These are phyloP conservation scores for Eupithecia centaureata DNA, from an alignment of 2,888 invertebrate genomes.

Conservation along the genomic window DNA sequence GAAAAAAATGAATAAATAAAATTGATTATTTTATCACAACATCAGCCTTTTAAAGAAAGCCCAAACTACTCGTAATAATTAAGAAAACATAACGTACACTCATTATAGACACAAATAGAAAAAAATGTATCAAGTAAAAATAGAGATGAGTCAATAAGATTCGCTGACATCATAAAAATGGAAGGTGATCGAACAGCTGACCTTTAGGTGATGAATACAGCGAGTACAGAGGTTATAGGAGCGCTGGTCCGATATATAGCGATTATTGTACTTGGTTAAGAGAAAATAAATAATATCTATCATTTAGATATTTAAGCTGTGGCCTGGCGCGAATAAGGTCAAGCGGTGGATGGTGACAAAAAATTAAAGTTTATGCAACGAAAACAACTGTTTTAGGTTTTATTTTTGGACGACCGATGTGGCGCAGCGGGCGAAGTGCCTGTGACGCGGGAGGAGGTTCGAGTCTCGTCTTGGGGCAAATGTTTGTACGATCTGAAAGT, in stretches of 20 bases:
- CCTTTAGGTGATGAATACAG: conserved; percentile 76
- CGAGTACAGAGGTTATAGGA: conserved; percentile 64
- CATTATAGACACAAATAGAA: conserved; percentile 13
- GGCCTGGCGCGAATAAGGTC: not conserved
- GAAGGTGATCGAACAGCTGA: conserved; percentile 71
- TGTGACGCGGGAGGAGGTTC: too few species aligned
- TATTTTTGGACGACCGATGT: too few species aligned
- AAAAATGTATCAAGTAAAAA: conserved; percentile 52
- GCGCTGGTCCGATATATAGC: conserved; percentile 53
- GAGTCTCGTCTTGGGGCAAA: too few species aligned
- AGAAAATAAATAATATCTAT: not conserved
- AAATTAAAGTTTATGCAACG: too few species aligned
- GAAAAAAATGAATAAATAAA: too few species aligned
- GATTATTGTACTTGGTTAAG: conserved; percentile 40
- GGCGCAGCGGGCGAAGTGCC: too few species aligned
- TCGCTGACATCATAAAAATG: conserved; percentile 74
- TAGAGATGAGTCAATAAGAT: conserved; percentile 69
- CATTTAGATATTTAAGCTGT: not conserved
- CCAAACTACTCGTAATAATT: not conserved
- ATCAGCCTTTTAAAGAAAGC: not conserved
- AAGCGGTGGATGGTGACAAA: too few species aligned
- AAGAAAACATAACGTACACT: not conserved
- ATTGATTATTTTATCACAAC: too few species aligned
- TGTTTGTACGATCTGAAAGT: too few species aligned
- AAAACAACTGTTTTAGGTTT: too few species aligned